Conservation (phyloP, 2,797 vertebrate genomes). For the Sebastes miniatus region DNA sequence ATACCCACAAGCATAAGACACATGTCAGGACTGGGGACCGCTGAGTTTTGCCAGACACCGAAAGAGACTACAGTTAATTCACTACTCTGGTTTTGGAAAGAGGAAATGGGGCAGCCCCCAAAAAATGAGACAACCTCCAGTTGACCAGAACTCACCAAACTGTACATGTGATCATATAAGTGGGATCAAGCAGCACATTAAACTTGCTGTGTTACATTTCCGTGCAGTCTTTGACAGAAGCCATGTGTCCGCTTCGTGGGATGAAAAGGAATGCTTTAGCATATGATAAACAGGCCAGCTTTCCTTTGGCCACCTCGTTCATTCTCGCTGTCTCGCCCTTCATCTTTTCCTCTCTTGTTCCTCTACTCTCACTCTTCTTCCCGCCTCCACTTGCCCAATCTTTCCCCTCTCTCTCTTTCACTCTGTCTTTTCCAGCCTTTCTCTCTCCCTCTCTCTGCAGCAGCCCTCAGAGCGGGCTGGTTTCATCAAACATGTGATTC, state of each 20-base stretch:
- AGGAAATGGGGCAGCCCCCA: slow-evolving; percentile 28
- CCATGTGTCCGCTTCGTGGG: slow-evolving; percentile 36
- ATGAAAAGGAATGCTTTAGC: slow-evolving; percentile 35
- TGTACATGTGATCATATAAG: slow-evolving; percentile 35
- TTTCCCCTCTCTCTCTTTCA: not conserved
- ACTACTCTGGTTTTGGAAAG: slow-evolving; percentile 35
- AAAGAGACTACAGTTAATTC: slow-evolving; percentile 3
- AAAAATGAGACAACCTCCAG: slow-evolving; percentile 20
- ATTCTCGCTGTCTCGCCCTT: slow-evolving; percentile 6
- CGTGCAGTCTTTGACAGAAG: slow-evolving; percentile 34
- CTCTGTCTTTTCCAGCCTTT: not conserved
- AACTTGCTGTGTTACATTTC: slow-evolving; percentile 47
- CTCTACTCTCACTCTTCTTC: slow-evolving; percentile 11
- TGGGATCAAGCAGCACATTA: slow-evolving; percentile 46
- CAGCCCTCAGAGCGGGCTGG: slow-evolving; percentile 50
- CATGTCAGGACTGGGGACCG: slow-evolving; percentile 32
- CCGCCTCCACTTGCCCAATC: slow-evolving; percentile 19
- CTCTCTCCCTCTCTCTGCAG: slow-evolving; percentile 5
- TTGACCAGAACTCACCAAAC: slow-evolving; percentile 42
- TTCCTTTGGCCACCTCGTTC: slow-evolving; percentile 44
- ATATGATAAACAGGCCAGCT: slow-evolving; percentile 22
- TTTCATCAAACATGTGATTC: slow-evolving; percentile 78
- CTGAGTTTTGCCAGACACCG: slow-evolving; percentile 53
- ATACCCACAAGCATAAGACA: slow-evolving; percentile 27
- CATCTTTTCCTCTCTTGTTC: slow-evolving; percentile 29